Evolutionary conservation across 2,113 vertebrate genomes (phyloP).

Genomic region (Strigops habroptila): DNA sequence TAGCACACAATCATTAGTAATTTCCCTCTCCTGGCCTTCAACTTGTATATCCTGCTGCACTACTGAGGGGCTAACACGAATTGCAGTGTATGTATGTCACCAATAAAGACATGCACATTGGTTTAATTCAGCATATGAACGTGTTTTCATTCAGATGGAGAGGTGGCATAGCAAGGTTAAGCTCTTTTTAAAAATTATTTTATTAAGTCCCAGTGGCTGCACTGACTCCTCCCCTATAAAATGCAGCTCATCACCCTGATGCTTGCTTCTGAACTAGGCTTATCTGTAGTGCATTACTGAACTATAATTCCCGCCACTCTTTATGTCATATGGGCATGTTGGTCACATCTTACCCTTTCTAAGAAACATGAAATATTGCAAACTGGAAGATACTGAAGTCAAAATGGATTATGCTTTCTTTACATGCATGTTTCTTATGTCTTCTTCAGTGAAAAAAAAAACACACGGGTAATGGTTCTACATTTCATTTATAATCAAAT

Average conservation of each 20-base stretch:
- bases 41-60: not conserved
- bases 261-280: not conserved
- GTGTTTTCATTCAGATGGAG: not conserved
- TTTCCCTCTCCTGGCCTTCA: not conserved
- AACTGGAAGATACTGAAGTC: not conserved
- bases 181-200: not conserved
- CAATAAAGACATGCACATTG: not conserved
- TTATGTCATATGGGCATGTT: not conserved
- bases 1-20: not conserved
- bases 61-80: not conserved
- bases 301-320: not conserved
- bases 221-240: not conserved
- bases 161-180: not conserved
- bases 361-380: not conserved
- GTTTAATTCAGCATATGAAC: not conserved
- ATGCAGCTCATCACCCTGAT: not conserved
- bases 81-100: not conserved
- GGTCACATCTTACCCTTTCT: not conserved
- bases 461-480: not conserved
- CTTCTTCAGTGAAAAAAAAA: not conserved
- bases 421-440: not conserved
- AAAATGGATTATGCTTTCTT: not conserved
- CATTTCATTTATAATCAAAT: not conserved
- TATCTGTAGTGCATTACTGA: not conserved
- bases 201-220: not conserved